A percentile compares a stretch with the other conserved stretches of the same genome.
phyloP scores from a whole-genome alignment of 1,140 invertebrate species.

The Formica selysi region DNA sequence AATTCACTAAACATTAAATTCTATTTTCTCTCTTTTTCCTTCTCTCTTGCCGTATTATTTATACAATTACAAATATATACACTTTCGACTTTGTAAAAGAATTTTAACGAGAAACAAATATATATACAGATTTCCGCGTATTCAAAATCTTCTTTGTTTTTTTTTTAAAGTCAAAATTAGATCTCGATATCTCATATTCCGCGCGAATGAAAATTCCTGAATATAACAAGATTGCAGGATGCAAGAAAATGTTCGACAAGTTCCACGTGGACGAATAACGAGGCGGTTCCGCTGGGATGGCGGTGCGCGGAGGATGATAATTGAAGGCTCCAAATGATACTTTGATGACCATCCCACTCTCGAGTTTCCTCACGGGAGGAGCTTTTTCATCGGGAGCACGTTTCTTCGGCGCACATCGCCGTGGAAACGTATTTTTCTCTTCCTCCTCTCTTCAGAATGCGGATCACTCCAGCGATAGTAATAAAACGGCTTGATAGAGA shows the following conservation, averaged over 20 bases:
- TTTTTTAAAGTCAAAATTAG: not conserved
- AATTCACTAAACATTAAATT: not conserved
- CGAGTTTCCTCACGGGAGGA: not conserved
- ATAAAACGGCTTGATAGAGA: conserved; percentile 29
- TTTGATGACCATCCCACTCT: conserved; percentile 41
- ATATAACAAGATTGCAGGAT: not conserved
- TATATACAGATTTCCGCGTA: not conserved
- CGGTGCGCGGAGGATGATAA: conserved; percentile 1
- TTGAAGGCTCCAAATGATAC: conserved; percentile 54
- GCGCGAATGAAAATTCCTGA: not conserved
- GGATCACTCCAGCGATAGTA: conserved; percentile 11
- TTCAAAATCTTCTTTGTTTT: not conserved
- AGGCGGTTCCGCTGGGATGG: not conserved
- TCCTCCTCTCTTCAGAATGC: not conserved
- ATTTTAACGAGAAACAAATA: not conserved
- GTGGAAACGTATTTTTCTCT: conserved; percentile 45
- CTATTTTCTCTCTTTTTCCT: not conserved
- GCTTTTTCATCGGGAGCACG: conserved; percentile 18
- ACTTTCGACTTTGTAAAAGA: not conserved
- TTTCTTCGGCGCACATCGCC: conserved; percentile 3
- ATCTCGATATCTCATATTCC: not conserved
- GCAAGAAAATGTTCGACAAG: conserved; percentile 10
- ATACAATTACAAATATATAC: not conserved
- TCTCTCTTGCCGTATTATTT: not conserved
- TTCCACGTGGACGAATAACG: conserved; percentile 5